Base-by-base conservation (phyloP, 2,797 vertebrate genomes). In the Argya squamiceps region DNA sequence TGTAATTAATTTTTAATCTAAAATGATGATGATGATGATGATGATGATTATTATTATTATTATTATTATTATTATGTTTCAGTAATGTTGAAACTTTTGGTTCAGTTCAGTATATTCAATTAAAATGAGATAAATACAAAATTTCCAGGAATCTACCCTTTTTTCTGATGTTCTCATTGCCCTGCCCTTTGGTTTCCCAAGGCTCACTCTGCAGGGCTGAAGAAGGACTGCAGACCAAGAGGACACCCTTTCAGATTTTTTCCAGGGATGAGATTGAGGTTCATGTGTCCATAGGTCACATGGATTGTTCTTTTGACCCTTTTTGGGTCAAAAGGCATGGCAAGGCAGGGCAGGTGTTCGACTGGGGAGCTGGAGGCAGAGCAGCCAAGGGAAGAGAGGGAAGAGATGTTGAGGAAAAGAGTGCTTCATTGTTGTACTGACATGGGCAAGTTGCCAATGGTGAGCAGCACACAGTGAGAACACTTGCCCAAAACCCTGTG, bases 361-460 rank as follows among this genome's bases (percentile, higher is more conserved):
- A 50, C 56, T 44, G 20, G 0, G 0, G 46, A 36, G n/a, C 3
- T 5, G 1, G 34, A 59, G 16, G 29, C 32, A 34, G 29, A 44
- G 20, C 44, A 44, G 2, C 60, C 46, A 12, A 36, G 46, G 21
- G 26, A 60, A 47, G 12, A 63, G n/a, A 68, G 23, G 26, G 46
- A 10, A 60, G 23, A 60, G 39, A 22, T 34, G 52, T 6, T 49
- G 58, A 75, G 53, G 32, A 55, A 53, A 24, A 44, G 24, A 24
- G 18, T 9, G 10, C 6, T 63, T 46, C 27, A 1, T 34, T 58
- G 7, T 11, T 52, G 23, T 23, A 10, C 9, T 29, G 14, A 8
- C 15, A 2, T 0, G 1, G 47, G 10, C 15, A 23, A 12, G 44
- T 26, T 34, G 23, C 36, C 32, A 32, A 2, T 15, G n/a, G 11